phyloP scores from a whole-genome alignment of 2,888 invertebrate species.

The Drosophila setosimentum region DNA sequence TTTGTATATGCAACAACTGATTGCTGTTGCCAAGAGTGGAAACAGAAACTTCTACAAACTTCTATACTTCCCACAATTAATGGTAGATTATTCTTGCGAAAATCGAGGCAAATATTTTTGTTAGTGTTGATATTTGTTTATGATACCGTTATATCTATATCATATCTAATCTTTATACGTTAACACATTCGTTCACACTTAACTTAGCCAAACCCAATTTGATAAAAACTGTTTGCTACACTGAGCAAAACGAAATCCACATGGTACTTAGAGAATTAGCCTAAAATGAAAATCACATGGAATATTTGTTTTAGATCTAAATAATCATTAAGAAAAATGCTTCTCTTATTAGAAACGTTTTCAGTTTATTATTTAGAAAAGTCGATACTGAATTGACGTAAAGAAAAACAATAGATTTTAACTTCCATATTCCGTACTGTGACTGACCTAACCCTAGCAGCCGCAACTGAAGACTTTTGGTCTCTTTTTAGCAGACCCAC shows the following conservation, averaged over 20 bases:
- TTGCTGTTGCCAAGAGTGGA: background rate
- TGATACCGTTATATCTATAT: background rate
- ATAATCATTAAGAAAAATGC: background rate
- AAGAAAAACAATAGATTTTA: background rate
- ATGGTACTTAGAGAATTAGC: accelerated
- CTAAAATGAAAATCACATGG: background rate
- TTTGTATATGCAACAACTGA: background rate
- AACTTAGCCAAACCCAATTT: background rate
- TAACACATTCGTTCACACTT: background rate
- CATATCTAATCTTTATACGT: constrained; percentile 4
- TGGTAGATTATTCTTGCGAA: background rate
- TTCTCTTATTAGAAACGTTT: background rate
- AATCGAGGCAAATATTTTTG: background rate
- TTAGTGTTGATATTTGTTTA: background rate
- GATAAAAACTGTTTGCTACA: background rate
- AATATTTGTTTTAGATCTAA: background rate
- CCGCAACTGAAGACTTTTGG: background rate
- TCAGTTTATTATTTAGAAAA: background rate
- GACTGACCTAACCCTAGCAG: constrained; percentile 14
- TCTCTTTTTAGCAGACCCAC: background rate
- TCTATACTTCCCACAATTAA: background rate
- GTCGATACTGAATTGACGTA: background rate
- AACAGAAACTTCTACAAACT: background rate
- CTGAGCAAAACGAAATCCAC: background rate
- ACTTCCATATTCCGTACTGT: background rate